A percentile compares a stretch with the other conserved stretches of the same genome.
Conservation (phyloP, 2,797 vertebrate genomes). For the Labroides dimidiatus region DNA sequence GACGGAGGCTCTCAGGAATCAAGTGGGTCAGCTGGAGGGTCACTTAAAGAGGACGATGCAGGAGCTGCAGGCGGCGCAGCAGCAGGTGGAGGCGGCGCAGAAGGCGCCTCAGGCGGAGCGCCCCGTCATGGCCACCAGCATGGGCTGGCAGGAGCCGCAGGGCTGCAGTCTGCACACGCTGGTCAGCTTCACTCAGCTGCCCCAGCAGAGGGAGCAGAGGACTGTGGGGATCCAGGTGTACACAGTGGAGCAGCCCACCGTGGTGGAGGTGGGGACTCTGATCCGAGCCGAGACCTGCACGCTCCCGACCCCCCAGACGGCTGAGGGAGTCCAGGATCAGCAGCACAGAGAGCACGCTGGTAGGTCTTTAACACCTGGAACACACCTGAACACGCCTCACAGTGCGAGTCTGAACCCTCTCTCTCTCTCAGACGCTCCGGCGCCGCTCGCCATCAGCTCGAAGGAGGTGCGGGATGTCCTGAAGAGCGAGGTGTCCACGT, state of each 20-base stretch:
- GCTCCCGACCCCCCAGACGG: conserved; percentile 53
- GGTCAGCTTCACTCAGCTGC: conserved; percentile 83
- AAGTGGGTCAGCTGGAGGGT: conserved; percentile 86
- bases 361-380: conserved; percentile 17
- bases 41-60: conserved; percentile 85
- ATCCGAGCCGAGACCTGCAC: conserved; percentile 80
- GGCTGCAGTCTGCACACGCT: conserved; percentile 79
- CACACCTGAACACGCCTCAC: neutral
- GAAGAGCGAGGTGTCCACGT: conserved; percentile 85
- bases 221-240: conserved; percentile 88
- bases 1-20: conserved; percentile 81
- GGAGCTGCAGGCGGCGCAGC: conserved; percentile 85
- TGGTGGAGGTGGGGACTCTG: conserved; percentile 80
- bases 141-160: conserved; percentile 79
- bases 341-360: conserved; percentile 59
- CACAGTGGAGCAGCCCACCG: conserved; percentile 84
- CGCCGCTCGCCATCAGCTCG: conserved; percentile 84
- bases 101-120: conserved; percentile 73
- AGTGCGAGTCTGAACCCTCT: neutral
- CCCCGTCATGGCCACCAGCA: conserved; percentile 80
- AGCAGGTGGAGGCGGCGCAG: conserved; percentile 64
- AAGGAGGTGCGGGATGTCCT: conserved; percentile 86
- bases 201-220: conserved; percentile 78
- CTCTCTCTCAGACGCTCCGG: conserved; percentile 68
- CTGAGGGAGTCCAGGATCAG: conserved; percentile 41